Evolutionary conservation across 2,797 vertebrate species (phyloP).

Genomic region (Semaprochilodus insignis): DNA sequence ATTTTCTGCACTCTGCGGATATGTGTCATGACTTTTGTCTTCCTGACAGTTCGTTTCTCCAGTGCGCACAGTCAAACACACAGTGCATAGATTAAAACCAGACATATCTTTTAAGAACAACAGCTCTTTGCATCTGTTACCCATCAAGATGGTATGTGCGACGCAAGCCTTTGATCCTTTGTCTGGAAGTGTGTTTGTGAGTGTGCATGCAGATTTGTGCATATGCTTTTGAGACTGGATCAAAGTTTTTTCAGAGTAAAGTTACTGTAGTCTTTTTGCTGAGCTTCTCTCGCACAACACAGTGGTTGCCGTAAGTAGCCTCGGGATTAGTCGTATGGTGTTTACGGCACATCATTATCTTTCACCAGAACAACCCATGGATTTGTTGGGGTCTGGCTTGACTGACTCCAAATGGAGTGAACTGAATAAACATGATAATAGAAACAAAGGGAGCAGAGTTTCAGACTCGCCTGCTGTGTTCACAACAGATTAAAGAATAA

Average conservation of each 20-base stretch:
- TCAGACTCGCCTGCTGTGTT: neutral
- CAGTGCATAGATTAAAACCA: slow-evolving; percentile 55
- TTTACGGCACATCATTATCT: slow-evolving; percentile 16
- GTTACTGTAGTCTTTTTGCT: slow-evolving; percentile 20
- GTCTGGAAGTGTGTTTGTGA: slow-evolving; percentile 41
- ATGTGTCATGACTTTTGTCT: slow-evolving; percentile 47
- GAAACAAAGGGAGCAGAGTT: slow-evolving; percentile 34
- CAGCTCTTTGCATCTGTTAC: slow-evolving; percentile 81
- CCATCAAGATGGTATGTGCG: slow-evolving; percentile 82
- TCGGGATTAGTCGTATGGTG: neutral
- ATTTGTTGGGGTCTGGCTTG: slow-evolving; percentile 16
- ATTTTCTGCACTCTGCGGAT: slow-evolving; percentile 68
- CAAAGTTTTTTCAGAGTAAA: slow-evolving; percentile 16
- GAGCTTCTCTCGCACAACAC: slow-evolving; percentile 9
- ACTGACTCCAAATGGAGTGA: slow-evolving; percentile 19
- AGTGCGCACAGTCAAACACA: slow-evolving; percentile 36
- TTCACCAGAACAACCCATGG: slow-evolving; percentile 2
- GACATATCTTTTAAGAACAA: slow-evolving; percentile 69
- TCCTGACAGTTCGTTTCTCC: slow-evolving; percentile 36
- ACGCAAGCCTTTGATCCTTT: slow-evolving; percentile 76
- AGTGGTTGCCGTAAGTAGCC: slow-evolving; percentile 7
- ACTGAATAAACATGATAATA: slow-evolving; percentile 31
- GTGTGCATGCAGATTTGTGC: slow-evolving; percentile 56
- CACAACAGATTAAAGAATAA: slow-evolving; percentile 24
- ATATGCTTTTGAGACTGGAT: slow-evolving; percentile 15